Percentiles rank a stretch among this genome's conserved stretches.
These are phyloP conservation scores for Drosophila azteca DNA, from an alignment of 1,140 invertebrate species.

Conservation along the genomic window DNA sequence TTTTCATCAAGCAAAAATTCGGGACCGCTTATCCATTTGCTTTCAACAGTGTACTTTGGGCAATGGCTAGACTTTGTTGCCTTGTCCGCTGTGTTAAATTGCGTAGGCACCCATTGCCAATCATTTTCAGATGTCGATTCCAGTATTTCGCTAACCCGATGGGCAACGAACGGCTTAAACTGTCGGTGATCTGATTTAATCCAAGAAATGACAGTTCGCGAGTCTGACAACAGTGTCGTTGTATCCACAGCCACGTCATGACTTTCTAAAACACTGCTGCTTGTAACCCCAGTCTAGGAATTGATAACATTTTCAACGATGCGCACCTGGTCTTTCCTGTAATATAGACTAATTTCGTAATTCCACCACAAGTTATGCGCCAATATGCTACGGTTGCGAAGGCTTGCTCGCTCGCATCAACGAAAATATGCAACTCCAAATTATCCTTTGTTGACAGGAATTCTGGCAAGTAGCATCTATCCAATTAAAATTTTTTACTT, in stretches of 20 bases:
- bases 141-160: background rate
- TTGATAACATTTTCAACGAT: no score
- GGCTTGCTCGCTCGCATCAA: background rate
- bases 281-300: no score
- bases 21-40: background rate
- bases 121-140: background rate
- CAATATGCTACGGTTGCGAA: conserved; percentile 1
- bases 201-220: no score
- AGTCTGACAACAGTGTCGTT: no score
- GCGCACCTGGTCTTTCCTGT: background rate
- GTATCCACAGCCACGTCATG: no score
- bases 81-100: background rate
- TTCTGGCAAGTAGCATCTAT: no score
- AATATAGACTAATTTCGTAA: background rate
- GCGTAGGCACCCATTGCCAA: background rate
- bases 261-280: no score
- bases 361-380: background rate
- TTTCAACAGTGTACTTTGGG: background rate
- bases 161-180: background rate
- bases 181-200: no score
- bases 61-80: background rate
- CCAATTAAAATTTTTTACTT: no score
- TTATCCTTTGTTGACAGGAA: no score
- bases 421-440: background rate
- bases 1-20: background rate